Base-by-base conservation (phyloP, 2,797 vertebrate species). In the Botia almorhae region DNA sequence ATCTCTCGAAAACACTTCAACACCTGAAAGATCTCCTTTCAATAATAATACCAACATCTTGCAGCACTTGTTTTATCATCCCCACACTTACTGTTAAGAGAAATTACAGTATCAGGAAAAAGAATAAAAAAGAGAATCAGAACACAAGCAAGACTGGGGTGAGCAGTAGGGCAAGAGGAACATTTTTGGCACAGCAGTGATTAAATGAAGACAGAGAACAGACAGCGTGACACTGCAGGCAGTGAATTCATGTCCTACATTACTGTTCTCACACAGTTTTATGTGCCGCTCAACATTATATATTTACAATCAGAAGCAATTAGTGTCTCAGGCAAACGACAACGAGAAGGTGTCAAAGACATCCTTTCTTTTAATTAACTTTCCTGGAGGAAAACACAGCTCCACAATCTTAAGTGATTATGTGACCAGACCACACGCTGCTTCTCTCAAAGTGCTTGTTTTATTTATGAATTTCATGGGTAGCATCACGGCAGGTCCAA, bases 291-390 rank as follows among this genome's bases (percentile, higher is more conserved):
- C 19, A n/a, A 81, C 74, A 77, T 81, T 69, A 77, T 78, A 81
- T 84, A 77, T 84, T 81, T 81, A 83, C 70, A 77, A 74, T 80
- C 76, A 48, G 29, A 56, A 43, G 65, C 61, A 79, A 76, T 83
- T 83, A 80, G 65, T 75, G 63, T 43, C 33, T 71, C 68, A 51
- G 58, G 43, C 26, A 78, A 26, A 70, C 5, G 76, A 78, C 68
- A 78, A 29, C 68, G 67, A 78, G 43, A 8, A 43, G 68, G 76
- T 78, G 76, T 56, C 76, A 78, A 78, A 56, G 76, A 70, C 76
- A 65, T 65, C 75, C 68, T 65, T 77, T 82, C 75, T 70, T 77
- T 77, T 77, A 82, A 82, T 82, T 82, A 73, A 72, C 51, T 65
- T 48, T 72, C 69, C 53, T 74, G 39, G n/a, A 39, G 60, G 69